Conservation (phyloP, 2,113 vertebrate species). For the Xenopus tropicalis region UCB_Xtro_10.0 CM004450.2:44502501-44503000, state of each 20-base stretch:
- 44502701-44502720: constrained; percentile 37
- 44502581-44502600: constrained; percentile 48
- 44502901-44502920: constrained; percentile 99
- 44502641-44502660: constrained; percentile 48
- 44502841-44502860: constrained; percentile 99
- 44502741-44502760: constrained; percentile 16
- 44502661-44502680: constrained; percentile 1
- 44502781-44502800: constrained; percentile 87
- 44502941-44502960: constrained; percentile 41
- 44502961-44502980: background rate
- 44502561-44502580: constrained; percentile 26
- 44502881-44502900: constrained; percentile 99
- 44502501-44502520: constrained; percentile 29
- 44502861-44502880: constrained; percentile 99
- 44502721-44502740: constrained; percentile 26
- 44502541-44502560: constrained; percentile 18
- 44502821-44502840: constrained; percentile 99
- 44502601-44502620: constrained; percentile 54
- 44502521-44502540: constrained; percentile 19
- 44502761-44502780: constrained; percentile 50
- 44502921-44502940: constrained; percentile 59
- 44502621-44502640: constrained; percentile 54
- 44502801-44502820: constrained; percentile 83
- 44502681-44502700: constrained; percentile 15
- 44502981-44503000: too few species aligned